Conservation (phyloP, 1,140 invertebrate genomes). For the Eueides isabella region DNA sequence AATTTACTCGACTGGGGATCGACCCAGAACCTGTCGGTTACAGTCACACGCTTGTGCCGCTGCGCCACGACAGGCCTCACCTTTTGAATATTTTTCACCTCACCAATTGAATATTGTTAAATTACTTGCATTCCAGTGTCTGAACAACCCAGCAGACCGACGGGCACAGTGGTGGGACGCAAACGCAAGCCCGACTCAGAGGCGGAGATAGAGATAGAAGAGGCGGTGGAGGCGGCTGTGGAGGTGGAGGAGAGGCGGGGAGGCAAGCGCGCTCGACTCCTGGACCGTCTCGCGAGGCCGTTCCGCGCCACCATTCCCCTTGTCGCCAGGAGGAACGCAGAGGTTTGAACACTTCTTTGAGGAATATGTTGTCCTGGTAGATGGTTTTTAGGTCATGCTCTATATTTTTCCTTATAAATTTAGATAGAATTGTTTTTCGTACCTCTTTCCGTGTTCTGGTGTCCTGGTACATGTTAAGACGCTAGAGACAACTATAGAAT, state of each 20-base stretch:
- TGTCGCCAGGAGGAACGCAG: slow-evolving; percentile 41
- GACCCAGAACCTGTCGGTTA: too few relatives aligned
- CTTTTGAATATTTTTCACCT: too few relatives aligned
- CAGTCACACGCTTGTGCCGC: too few relatives aligned
- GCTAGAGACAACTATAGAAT: too few relatives aligned
- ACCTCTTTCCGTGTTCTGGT: too few relatives aligned
- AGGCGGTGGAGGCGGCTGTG: neutral
- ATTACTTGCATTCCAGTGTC: slow-evolving; percentile 27
- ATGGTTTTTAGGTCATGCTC: too few relatives aligned
- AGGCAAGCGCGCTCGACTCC: slow-evolving; percentile 23
- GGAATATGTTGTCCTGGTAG: neutral
- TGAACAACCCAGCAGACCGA: slow-evolving; percentile 53
- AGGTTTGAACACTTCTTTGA: slow-evolving; percentile 29
- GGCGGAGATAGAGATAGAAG: slow-evolving; percentile 25
- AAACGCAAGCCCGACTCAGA: slow-evolving; percentile 66
- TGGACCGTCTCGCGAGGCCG: slow-evolving; percentile 26
- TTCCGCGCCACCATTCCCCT: slow-evolving; percentile 34
- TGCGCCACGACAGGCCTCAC: too few relatives aligned
- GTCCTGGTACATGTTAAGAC: too few relatives aligned
- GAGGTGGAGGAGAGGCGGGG: slow-evolving; percentile 16
- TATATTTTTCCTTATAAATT: too few relatives aligned
- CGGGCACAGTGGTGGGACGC: slow-evolving; percentile 71
- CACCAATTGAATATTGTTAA: too few relatives aligned
- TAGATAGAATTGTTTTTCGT: too few relatives aligned
- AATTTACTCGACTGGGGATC: too few relatives aligned